Conservation (phyloP, 2,888 invertebrate genomes). For the Sinotaia quadrata region DNA sequence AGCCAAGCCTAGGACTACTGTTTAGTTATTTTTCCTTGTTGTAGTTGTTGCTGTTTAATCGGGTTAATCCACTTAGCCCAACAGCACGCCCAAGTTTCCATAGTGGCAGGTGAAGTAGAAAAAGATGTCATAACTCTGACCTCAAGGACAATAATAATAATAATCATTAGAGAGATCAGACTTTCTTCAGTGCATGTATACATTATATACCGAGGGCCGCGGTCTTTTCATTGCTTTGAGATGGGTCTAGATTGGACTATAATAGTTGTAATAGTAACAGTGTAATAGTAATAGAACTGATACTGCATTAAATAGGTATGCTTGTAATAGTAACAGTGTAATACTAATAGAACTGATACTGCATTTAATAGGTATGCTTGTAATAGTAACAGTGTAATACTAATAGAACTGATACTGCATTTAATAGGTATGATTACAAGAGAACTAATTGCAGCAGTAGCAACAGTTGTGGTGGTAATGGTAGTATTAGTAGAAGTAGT, state of each 20-base stretch:
- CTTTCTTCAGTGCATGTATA: too few species aligned
- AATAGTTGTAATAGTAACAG: slow-evolving; percentile 13
- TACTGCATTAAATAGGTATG: not conserved
- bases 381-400: slow-evolving; percentile 11
- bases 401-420: not conserved
- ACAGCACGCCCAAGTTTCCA: too few species aligned
- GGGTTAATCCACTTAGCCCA: too few species aligned
- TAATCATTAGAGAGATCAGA: too few species aligned
- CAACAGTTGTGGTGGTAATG: slow-evolving; percentile 3
- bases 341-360: slow-evolving; percentile 2
- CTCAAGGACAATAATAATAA: too few species aligned
- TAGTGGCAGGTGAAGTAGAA: too few species aligned
- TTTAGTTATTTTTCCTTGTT: too few species aligned
- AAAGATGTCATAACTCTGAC: too few species aligned
- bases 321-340: slow-evolving; percentile 11
- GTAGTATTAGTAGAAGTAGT: not conserved
- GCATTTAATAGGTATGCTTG: not conserved
- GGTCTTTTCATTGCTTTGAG: too few species aligned
- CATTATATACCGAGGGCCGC: too few species aligned
- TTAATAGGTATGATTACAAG: slow-evolving; percentile 3
- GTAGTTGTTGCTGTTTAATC: too few species aligned
- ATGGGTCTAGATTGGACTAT: not conserved
- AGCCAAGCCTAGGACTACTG: too few species aligned
- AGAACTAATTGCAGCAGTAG: slow-evolving; percentile 5
- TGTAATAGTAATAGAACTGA: slow-evolving; percentile 4